Evolutionary conservation across 2,113 vertebrate species (phyloP).

Genomic region (Panurus biarmicus): DNA sequence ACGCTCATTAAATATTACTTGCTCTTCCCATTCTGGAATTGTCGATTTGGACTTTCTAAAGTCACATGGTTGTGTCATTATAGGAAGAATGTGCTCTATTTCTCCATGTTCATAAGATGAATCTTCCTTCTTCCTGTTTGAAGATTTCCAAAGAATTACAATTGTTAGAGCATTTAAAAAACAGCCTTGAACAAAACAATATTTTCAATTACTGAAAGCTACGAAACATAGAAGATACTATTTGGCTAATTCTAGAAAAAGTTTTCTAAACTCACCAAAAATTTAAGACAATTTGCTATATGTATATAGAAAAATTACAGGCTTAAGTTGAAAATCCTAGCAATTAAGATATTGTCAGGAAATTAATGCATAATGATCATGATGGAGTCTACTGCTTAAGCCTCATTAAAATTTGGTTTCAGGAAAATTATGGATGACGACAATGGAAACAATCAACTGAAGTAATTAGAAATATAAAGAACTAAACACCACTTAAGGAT

Average conservation of each 20-base stretch:
- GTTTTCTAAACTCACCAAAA: background rate
- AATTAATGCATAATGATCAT: background rate
- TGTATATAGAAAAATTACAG: background rate
- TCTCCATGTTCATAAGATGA: slow-evolving; percentile 85
- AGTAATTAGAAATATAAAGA: background rate
- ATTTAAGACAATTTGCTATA: background rate
- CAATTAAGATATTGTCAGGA: background rate
- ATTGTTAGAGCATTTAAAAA: background rate
- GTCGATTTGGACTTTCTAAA: slow-evolving; percentile 85
- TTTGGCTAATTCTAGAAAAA: background rate
- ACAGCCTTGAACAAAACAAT: background rate
- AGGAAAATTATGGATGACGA: background rate
- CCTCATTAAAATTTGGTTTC: background rate
- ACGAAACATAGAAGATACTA: background rate
- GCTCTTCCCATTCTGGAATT: slow-evolving; percentile 93
- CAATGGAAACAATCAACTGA: background rate
- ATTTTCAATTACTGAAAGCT: background rate
- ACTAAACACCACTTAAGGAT: background rate
- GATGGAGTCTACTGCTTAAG: background rate
- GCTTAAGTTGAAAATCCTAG: background rate
- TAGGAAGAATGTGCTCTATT: slow-evolving; percentile 82
- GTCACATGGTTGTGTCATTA: slow-evolving; percentile 90
- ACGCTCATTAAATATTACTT: slow-evolving; percentile 91
- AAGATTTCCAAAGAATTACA: slow-evolving; percentile 20
- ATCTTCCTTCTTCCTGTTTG: slow-evolving; percentile 75